Conservation (phyloP, 2,888 invertebrate species). For the Buathra laborator region DNA sequence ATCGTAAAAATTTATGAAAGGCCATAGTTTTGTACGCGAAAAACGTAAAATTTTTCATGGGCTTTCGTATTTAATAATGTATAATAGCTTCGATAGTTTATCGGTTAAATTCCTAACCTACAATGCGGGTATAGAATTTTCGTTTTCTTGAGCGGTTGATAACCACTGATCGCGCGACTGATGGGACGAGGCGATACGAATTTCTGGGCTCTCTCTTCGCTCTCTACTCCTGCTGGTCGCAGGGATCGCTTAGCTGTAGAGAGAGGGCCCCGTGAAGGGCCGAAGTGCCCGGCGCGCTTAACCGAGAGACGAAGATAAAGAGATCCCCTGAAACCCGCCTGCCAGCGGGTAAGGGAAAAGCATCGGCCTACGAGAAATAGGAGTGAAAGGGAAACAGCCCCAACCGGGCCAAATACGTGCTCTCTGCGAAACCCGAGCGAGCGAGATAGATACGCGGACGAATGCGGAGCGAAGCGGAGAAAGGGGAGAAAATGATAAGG, state of each 20-base stretch:
- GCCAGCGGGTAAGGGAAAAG: constrained; percentile 14
- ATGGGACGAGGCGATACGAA: constrained; percentile 69
- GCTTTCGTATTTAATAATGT: neutral
- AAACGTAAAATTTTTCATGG: neutral
- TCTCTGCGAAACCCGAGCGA: constrained; percentile 17
- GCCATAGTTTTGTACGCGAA: neutral
- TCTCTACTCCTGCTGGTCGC: constrained; percentile 22
- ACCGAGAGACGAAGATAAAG: constrained; percentile 11
- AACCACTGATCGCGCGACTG: constrained; percentile 61
- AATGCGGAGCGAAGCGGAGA: constrained; percentile 52
- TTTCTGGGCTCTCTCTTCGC: constrained; percentile 55
- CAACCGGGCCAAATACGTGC: constrained; percentile 6
- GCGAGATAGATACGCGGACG: constrained; percentile 33
- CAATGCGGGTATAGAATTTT: neutral
- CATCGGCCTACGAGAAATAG: constrained; percentile 48
- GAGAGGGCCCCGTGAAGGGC: constrained; percentile 20
- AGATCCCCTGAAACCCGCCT: constrained; percentile 9
- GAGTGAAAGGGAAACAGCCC: constrained; percentile 62
- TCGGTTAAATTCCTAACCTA: neutral
- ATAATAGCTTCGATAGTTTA: neutral
- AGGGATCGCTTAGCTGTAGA: constrained; percentile 24
- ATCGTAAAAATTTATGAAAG: neutral
- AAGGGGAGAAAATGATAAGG: constrained; percentile 68
- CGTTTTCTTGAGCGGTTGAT: constrained; percentile 48
- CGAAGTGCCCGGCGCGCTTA: constrained; percentile 35